Evolutionary conservation across 37 sponge, comb jelly and placozoan genomes (phyloP), one percentile per base, ranked within the genome.

Genomic region (Crambe crambe): DNA sequence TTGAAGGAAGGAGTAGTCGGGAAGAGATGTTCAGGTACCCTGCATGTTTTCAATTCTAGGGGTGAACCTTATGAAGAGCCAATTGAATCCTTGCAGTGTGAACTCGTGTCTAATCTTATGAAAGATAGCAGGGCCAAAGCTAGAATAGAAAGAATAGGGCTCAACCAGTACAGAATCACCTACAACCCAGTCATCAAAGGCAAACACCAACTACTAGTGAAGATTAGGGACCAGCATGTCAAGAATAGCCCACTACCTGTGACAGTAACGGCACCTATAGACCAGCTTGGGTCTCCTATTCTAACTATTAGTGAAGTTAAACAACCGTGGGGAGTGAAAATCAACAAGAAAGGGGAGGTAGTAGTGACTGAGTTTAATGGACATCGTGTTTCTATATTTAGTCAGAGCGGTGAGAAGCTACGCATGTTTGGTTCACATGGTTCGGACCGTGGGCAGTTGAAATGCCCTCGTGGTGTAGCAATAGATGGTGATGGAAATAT

Each of bases 1-100:
- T 47, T 77, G n/a, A n/a, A n/a, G n/a, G n/a, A n/a, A n/a, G 79
- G 69, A 47, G 34, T 54, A 25, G 57, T 68, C 15, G 79, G 79
- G 56, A 39, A 68, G 37, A 38, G 20, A 15, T 30, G 57, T 9
- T 56, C 51, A 1, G 56, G 42, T 6, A 79, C 79, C 65, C 6
- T 79, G 51, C 38, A 79, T 37, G 29, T 37, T 75, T 22, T 73
- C 1, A 39, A 43, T 6, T 1, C 29, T 36, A 5, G 3, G 5
- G 67, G 67, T 30, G 67, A 30, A 2, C 17, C 67, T 36, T 66
- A 15, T 26, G 27, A 18, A 2, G 35, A 36, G 20, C 34, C 34
- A 26, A 15, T 66, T 3, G 27, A 66, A 15, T 26, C 21, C 20
- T 20, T 58, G 59, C 59, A 26, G 20, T 37, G 42, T 32, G 69